A percentile compares a stretch with the other conserved stretches of the same genome.
Conservation (phyloP, 2,797 vertebrate genomes). For the Anableps anableps region DNA sequence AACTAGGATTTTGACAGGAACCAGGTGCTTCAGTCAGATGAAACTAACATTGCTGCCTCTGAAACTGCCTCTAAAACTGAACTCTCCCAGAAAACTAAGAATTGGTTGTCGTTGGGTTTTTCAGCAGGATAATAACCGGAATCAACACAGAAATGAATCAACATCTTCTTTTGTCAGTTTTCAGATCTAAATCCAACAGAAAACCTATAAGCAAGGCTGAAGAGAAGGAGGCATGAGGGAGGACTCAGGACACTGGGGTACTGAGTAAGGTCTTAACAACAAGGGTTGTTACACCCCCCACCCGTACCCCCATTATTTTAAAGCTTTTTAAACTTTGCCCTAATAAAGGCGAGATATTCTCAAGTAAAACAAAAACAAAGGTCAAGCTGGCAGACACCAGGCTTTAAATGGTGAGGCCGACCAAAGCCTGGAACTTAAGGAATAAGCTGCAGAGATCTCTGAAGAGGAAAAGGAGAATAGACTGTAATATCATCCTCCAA, state of each 20-base stretch:
- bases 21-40: no score
- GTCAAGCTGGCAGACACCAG: not conserved
- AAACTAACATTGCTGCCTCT: no score
- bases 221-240: not conserved
- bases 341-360: not conserved
- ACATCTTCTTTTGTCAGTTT: not conserved
- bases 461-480: conserved; percentile 25
- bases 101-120: not conserved
- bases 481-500: conserved; percentile 4
- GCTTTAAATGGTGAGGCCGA: conserved; percentile 4
- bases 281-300: no score
- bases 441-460: conserved; percentile 29
- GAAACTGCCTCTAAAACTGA: not conserved
- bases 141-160: not conserved
- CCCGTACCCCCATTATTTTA: no score
- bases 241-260: not conserved
- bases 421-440: conserved; percentile 18
- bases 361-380: not conserved
- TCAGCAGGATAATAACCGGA: not conserved
- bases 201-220: not conserved
- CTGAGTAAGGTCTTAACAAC: not conserved
- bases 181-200: not conserved
- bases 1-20: not conserved
- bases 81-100: not conserved
- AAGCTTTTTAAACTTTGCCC: not conserved